Evolutionary conservation across 2,888 invertebrate genomes (phyloP).

Genomic region (Drosophila subsilvestris): DNA sequence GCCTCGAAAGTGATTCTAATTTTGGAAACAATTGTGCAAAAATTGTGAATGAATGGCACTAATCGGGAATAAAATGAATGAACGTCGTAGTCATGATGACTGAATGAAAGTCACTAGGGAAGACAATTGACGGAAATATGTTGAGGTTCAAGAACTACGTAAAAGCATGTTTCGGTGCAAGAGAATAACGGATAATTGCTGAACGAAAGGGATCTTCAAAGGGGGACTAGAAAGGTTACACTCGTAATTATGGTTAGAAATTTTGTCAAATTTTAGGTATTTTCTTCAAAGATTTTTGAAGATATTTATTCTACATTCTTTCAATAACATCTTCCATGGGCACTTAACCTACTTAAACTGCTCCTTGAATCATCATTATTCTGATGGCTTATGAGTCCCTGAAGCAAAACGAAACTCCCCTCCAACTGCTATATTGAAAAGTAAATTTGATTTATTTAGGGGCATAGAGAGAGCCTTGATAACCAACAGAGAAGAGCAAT

Average conservation of each 20-base stretch:
- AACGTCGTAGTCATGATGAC: neutral
- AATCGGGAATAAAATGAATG: conserved; percentile 9
- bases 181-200: no score
- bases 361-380: neutral
- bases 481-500: conserved; percentile 20
- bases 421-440: conserved; percentile 59
- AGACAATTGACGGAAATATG: neutral
- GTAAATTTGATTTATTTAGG: conserved; percentile 65
- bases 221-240: no score
- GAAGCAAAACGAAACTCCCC: conserved; percentile 29
- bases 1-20: conserved; percentile 28
- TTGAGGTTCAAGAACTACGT: neutral
- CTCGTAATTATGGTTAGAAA: no score
- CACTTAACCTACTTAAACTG: neutral
- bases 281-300: neutral
- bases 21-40: conserved; percentile 32
- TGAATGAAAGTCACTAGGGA: neutral
- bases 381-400: neutral
- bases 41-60: conserved; percentile 14
- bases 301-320: neutral
- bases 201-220: no score
- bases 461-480: conserved; percentile 1
- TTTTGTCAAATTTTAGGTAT: no score
- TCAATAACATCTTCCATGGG: neutral
- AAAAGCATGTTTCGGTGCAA: no score